Base-by-base conservation (phyloP, 2,888 invertebrate species). In the Aspidiotus destructor region DNA sequence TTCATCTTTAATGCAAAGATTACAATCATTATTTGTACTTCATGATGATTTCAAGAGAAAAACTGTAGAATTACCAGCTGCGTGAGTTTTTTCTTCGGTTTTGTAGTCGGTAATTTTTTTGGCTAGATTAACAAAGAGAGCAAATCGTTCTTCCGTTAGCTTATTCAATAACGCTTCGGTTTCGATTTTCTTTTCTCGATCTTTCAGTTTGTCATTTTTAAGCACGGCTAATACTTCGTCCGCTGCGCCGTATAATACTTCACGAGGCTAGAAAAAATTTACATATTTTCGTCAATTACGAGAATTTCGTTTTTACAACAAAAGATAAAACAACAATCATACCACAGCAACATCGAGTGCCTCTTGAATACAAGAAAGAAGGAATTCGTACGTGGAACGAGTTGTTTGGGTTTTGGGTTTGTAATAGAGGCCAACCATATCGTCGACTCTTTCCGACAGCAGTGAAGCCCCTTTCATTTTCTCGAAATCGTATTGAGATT, bases 31-130 rank as follows among this genome's bases (percentile, higher is more conserved):
- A 44, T 11, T 11, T 44, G 5, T 60, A 28, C 28, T n/a, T 40
- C 13, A 28, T 28, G 2, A 28, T 28, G 5, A 28, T 28, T 28
- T 28, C 28, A 5, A 28, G 8, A 41, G 44, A 40, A 62, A 16
- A 68, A 57, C 54, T n/a, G 9, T 54, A 11, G 69, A 73, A 75
- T 75, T 73, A 78, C 78, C 75, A 73, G 78, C 74, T 72, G 74
- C 72, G 65, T 74, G 73, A 8, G 75, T 70, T 72, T 77, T 79
- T 70, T 81, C 86, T 74, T 88, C 88, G 68, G 82, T 82, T 68
- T 92, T 92, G 81, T 94, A 99, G 78, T 99, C 99, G 0, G 96
- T 94, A 58, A 99, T 97, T 79, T 99, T 99, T 78, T 97, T 98
- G 0, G 97, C 95, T 68, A 99, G 83, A 81, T 98, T 99, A 0